phyloP scores from a whole-genome alignment of 2,888 invertebrate species.

The Lasioglossum figueresi region DNA sequence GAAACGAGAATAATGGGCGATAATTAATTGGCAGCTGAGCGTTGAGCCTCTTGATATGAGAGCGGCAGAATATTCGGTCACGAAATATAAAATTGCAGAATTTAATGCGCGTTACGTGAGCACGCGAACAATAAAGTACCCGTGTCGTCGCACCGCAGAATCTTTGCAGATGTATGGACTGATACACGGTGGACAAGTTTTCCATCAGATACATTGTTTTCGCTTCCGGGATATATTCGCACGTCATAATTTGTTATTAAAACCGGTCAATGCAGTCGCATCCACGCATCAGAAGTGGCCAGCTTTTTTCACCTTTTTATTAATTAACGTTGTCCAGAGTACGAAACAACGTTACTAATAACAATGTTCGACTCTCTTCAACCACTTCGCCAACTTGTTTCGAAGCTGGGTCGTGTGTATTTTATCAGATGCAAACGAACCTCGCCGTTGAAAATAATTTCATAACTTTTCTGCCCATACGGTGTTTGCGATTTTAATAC shows the following conservation, averaged over 20 bases:
- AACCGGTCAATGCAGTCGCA: background rate
- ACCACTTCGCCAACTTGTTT: background rate
- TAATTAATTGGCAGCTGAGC: conserved; percentile 28
- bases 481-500: background rate
- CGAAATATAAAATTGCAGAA: conserved; percentile 33
- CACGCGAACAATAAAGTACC: conserved; percentile 32
- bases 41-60: conserved; percentile 18
- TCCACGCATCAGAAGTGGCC: background rate
- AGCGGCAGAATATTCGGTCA: conserved; percentile 21
- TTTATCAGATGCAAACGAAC: background rate
- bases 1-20: background rate
- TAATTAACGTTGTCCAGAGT: background rate
- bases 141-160: background rate
- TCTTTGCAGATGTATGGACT: conserved; percentile 10
- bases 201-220: conserved; percentile 28
- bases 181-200: background rate
- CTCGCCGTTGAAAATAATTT: background rate
- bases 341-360: background rate
- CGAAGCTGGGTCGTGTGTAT: background rate
- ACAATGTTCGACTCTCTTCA: background rate
- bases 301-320: background rate
- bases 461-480: background rate
- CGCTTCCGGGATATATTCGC: background rate
- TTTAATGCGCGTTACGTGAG: conserved; percentile 38
- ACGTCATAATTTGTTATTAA: conserved; percentile 24